phyloP scores from a whole-genome alignment of 1,140 invertebrate genomes.

The Polypedilum vanderplanki region DNA sequence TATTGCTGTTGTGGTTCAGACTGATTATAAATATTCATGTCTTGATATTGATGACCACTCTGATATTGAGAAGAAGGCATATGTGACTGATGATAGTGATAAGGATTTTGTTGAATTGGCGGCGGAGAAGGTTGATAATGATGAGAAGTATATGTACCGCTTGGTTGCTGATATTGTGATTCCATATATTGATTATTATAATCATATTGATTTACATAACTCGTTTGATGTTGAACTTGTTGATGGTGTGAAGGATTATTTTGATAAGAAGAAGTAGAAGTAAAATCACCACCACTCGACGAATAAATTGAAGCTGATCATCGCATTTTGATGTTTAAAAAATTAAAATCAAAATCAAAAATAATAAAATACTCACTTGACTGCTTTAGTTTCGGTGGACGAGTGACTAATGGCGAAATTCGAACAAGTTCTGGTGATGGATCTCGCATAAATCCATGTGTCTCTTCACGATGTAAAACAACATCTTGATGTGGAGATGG shows the following conservation, averaged over 20 bases:
- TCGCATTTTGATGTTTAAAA: constrained; percentile 15
- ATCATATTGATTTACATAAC: constrained; percentile 7
- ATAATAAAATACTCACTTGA: constrained; percentile 35
- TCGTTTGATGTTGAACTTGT: not conserved
- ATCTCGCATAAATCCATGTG: constrained; percentile 47
- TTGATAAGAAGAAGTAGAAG: no score
- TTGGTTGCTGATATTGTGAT: not conserved
- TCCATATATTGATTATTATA: constrained; percentile 1
- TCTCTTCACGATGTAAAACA: not conserved
- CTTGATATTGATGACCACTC: not conserved
- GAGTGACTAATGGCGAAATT: constrained; percentile 69
- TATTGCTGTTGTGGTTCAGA: not conserved
- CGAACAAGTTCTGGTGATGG: constrained; percentile 71
- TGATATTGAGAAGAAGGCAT: not conserved
- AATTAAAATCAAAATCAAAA: constrained; percentile 22
- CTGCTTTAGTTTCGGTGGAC: constrained; percentile 60
- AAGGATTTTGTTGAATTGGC: no score
- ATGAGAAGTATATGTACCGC: not conserved
- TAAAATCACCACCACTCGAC: not conserved
- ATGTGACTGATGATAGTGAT: no score
- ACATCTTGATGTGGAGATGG: constrained; percentile 32
- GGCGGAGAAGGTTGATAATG: no score
- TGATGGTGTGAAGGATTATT: not conserved
- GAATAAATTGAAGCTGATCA: constrained; percentile 22
- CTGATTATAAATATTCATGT: no score